phyloP scores from a whole-genome alignment of 1,140 invertebrate genomes.

The Calliphora vicina region DNA sequence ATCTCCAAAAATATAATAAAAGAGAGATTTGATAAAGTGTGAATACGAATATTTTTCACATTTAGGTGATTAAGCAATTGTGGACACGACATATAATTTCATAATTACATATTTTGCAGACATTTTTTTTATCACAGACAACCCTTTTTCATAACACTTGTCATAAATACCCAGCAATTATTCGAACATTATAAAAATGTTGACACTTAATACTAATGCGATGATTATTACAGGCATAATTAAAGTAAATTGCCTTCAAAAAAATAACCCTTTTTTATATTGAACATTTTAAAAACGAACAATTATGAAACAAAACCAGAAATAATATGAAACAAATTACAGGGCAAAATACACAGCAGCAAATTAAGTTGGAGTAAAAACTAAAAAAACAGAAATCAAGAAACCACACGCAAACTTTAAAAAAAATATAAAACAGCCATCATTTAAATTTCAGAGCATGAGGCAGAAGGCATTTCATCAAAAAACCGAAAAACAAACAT shows the following conservation, averaged over 20 bases:
- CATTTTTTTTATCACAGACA: too few species aligned
- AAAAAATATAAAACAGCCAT: background rate
- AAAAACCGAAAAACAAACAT: background rate
- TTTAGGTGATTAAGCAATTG: too few species aligned
- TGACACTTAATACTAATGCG: background rate
- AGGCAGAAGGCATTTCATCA: background rate
- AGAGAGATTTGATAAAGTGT: too few species aligned
- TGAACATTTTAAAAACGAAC: background rate
- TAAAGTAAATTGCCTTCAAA: background rate
- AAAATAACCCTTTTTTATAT: background rate
- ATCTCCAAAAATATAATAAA: too few species aligned
- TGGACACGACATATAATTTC: too few species aligned
- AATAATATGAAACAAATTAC: background rate
- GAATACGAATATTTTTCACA: too few species aligned
- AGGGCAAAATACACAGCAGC: background rate
- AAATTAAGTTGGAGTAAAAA: too few species aligned
- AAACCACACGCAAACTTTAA: constrained; percentile 8
- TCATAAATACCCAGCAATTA: background rate
- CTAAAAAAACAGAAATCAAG: background rate
- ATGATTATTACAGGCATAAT: background rate
- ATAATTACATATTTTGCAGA: background rate
- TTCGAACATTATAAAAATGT: background rate
- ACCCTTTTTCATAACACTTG: background rate
- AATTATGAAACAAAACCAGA: background rate
- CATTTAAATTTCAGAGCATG: background rate